Conservation (phyloP, 2,113 vertebrate genomes). For the Melanerpes formicivorus region DNA sequence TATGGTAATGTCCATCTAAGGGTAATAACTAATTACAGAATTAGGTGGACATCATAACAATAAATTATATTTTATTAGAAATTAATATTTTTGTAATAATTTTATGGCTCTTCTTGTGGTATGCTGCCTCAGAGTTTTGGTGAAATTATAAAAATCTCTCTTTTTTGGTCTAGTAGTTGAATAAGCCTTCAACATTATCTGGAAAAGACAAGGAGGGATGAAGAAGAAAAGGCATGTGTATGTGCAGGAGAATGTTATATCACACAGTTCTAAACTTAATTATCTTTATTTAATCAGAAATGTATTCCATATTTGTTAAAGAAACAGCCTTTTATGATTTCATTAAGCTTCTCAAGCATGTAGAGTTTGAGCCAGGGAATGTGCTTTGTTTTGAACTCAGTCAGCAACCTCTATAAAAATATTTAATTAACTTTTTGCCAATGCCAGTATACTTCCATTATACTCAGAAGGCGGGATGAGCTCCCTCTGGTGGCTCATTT, state of each 20-base stretch:
- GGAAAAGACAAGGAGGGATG: not conserved
- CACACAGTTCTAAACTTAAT: not conserved
- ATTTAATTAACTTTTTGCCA: slow-evolving; percentile 45
- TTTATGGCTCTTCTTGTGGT: not conserved
- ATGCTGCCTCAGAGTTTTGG: not conserved
- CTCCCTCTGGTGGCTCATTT: slow-evolving; percentile 47
- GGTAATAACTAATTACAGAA: not conserved
- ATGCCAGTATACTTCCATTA: not conserved
- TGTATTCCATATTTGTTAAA: not conserved
- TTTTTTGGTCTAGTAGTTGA: not conserved
- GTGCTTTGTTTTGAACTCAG: slow-evolving; percentile 8
- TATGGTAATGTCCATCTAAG: not conserved
- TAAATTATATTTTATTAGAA: not conserved
- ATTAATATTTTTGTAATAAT: not conserved
- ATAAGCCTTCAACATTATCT: not conserved
- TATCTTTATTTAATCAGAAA: slow-evolving; percentile 5
- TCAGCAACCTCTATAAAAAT: slow-evolving; percentile 13
- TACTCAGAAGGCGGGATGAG: not conserved
- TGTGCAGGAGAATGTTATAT: not conserved
- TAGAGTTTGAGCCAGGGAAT: not conserved
- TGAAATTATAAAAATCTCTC: not conserved
- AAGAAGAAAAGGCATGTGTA: not conserved
- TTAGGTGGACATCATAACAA: not conserved
- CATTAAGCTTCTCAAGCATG: not conserved
- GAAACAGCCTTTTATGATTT: slow-evolving; percentile 2